These are phyloP conservation scores for Cydia pomonella DNA, from an alignment of 1,140 invertebrate species.

Conservation along the genomic window DNA sequence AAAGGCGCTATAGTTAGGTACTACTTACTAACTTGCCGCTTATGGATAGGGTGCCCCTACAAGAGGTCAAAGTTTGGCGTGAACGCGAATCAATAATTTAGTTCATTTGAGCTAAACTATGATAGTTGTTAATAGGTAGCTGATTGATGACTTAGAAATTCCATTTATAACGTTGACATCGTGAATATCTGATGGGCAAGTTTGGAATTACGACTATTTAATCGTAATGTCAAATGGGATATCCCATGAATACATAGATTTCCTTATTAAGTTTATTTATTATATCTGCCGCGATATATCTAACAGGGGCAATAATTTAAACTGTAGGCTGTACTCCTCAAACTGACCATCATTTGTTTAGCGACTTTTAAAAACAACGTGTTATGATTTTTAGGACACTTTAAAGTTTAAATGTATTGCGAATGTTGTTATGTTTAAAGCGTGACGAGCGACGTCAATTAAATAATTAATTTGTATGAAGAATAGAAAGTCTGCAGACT, in stretches of 20 bases:
- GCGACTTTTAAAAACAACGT: too few relatives aligned
- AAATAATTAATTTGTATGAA: too few relatives aligned
- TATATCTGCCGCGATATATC: too few relatives aligned
- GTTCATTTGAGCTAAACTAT: not conserved
- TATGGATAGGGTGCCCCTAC: not conserved
- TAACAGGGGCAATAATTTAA: too few relatives aligned
- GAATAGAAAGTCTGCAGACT: too few relatives aligned
- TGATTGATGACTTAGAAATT: slow-evolving; percentile 25
- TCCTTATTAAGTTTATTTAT: not conserved
- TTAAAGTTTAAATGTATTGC: too few relatives aligned
- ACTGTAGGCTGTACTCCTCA: too few relatives aligned
- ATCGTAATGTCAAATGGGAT: too few relatives aligned
- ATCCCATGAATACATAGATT: not conserved
- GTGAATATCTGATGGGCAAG: not conserved
- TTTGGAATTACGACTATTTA: not conserved
- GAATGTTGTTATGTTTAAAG: too few relatives aligned
- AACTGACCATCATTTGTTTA: too few relatives aligned
- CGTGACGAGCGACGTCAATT: too few relatives aligned
- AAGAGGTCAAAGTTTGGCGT: slow-evolving; percentile 3
- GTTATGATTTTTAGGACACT: too few relatives aligned
- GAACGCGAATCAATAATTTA: slow-evolving; percentile 4
- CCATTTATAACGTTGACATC: slow-evolving; percentile 19
- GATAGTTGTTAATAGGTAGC: not conserved
- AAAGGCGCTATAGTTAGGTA: not conserved
- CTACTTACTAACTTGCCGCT: not conserved